Evolutionary conservation across 2,113 vertebrate species (phyloP).

Genomic region (Oryzias melastigma): DNA sequence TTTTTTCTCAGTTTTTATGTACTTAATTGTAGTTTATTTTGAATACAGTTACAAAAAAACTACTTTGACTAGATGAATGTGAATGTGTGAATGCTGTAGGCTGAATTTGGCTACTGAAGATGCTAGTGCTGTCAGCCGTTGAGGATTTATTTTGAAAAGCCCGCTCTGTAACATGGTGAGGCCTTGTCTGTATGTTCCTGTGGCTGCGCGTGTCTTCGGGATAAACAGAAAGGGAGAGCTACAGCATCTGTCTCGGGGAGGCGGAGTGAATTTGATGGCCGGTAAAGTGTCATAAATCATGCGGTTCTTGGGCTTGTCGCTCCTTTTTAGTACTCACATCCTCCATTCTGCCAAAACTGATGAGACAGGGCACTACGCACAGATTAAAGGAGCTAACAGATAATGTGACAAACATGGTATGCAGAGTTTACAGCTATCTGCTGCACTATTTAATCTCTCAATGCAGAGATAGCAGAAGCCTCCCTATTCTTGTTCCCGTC

Average conservation of each 20-base stretch:
- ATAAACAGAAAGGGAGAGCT: slow-evolving; percentile 40
- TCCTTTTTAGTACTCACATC: slow-evolving; percentile 14
- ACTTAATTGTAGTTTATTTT: too few relatives aligned
- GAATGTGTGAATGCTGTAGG: too few relatives aligned
- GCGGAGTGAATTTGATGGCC: slow-evolving; percentile 50
- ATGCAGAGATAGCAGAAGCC: slow-evolving; percentile 29
- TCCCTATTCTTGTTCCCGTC: slow-evolving; percentile 19
- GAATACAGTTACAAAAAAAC: too few relatives aligned
- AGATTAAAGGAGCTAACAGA: slow-evolving; percentile 37
- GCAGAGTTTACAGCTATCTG: slow-evolving; percentile 32
- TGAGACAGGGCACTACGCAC: slow-evolving; percentile 13
- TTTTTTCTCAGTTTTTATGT: too few relatives aligned
- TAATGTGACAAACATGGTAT: slow-evolving; percentile 33
- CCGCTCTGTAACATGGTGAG: slow-evolving; percentile 40
- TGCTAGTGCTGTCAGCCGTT: slow-evolving; percentile 34
- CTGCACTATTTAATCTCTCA: slow-evolving; percentile 7
- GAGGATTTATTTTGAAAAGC: slow-evolving; percentile 49
- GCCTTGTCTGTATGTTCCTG: slow-evolving; percentile 15
- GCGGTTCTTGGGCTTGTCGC: slow-evolving; percentile 24
- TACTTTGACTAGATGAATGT: too few relatives aligned
- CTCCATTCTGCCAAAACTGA: slow-evolving; percentile 10
- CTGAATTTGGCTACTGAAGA: too few relatives aligned
- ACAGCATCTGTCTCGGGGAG: slow-evolving; percentile 50
- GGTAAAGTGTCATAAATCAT: slow-evolving; percentile 65
- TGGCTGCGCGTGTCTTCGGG: slow-evolving; percentile 30